phyloP scores from a whole-genome alignment of 2,888 invertebrate genomes.

The Ormyrus labotus region DNA sequence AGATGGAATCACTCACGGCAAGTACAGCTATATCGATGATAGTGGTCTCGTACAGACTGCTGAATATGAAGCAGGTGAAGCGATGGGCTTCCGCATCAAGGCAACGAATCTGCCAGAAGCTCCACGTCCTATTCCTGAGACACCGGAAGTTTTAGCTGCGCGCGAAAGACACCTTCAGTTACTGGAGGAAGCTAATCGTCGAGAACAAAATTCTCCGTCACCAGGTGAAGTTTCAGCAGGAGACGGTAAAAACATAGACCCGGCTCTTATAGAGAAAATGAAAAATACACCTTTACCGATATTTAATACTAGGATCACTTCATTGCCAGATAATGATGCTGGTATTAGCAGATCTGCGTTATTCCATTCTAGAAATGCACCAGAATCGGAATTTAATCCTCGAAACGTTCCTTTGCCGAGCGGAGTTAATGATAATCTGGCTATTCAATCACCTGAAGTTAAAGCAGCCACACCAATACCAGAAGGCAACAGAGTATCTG shows the following conservation, averaged over 20 bases:
- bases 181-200: constrained; percentile 20
- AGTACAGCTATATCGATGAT: constrained; percentile 75
- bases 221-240: no score
- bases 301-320: no score
- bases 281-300: background rate
- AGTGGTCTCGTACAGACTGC: constrained; percentile 75
- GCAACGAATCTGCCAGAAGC: constrained; percentile 76
- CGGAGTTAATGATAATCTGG: no score
- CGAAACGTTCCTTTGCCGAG: no score
- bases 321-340: no score
- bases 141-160: constrained; percentile 74
- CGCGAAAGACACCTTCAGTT: constrained; percentile 70
- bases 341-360: no score
- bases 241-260: no score
- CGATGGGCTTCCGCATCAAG: constrained; percentile 75
- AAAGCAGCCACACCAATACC: no score
- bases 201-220: background rate
- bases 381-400: no score
- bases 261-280: background rate
- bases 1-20: constrained; percentile 74
- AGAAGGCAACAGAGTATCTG: no score
- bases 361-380: no score
- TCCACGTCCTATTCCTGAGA: constrained; percentile 70
- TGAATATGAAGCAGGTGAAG: constrained; percentile 74
- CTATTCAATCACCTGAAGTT: no score